These are phyloP conservation scores for Geodia barretti DNA, from an alignment of 37 sponge, comb jelly and placozoan genomes.

Conservation along the genomic window DNA sequence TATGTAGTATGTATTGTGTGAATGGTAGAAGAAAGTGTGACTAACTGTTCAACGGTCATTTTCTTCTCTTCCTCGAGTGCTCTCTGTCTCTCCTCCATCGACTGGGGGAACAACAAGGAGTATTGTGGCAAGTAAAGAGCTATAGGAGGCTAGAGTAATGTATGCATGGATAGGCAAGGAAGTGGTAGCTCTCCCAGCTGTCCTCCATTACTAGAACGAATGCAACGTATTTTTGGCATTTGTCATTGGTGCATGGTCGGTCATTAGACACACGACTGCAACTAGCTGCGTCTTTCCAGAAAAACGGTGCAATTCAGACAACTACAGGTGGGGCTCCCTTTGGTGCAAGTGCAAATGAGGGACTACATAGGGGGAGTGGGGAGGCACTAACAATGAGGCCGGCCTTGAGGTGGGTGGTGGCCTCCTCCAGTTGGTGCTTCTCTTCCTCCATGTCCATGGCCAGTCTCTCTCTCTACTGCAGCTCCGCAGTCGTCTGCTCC, in stretches of 20 bases:
- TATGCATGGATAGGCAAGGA: not conserved
- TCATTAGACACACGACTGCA: too few species aligned
- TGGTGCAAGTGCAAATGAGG: not conserved
- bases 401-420: slow-evolving; percentile 70
- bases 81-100: slow-evolving; percentile 57
- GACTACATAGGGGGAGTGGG: not conserved
- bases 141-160: too few species aligned
- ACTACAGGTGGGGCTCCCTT: not conserved
- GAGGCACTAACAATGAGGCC: slow-evolving; percentile 60
- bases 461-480: slow-evolving; percentile 77
- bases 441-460: slow-evolving; percentile 90
- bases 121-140: too few species aligned
- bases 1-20: too few species aligned
- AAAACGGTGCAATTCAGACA: too few species aligned
- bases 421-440: slow-evolving; percentile 71
- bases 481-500: slow-evolving; percentile 60
- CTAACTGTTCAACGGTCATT: slow-evolving; percentile 41
- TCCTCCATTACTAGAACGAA: too few species aligned
- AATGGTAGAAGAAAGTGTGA: too few species aligned
- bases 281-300: too few species aligned
- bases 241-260: too few species aligned
- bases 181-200: not conserved
- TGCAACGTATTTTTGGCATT: too few species aligned
- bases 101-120: slow-evolving; percentile 17
- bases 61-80: slow-evolving; percentile 60